A percentile compares a stretch with the other conserved stretches of the same genome.
Conservation (phyloP, 2,113 vertebrate species). For the Barnardius zonarius region DNA sequence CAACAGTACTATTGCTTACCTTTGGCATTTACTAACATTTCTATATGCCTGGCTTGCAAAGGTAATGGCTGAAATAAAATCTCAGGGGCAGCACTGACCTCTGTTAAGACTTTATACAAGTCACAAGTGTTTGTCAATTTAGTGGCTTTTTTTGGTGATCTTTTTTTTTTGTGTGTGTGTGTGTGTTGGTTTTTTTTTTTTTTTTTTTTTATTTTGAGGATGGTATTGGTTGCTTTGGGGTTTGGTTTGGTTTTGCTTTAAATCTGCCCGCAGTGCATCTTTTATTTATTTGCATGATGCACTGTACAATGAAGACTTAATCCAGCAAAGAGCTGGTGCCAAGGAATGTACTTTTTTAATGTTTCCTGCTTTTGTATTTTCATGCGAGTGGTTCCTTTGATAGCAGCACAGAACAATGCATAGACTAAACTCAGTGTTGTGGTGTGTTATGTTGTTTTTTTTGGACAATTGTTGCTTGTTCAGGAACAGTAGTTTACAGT, state of each 20-base stretch:
- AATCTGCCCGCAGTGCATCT: background rate
- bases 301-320: background rate
- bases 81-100: fast-evolving
- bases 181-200: background rate
- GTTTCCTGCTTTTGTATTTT: slow-evolving; percentile 64
- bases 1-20: background rate
- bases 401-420: slow-evolving; percentile 53
- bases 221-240: background rate
- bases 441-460: background rate
- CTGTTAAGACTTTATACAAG: background rate
- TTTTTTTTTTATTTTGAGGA: background rate
- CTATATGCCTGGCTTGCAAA: background rate
- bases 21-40: background rate
- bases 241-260: background rate
- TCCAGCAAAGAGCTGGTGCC: background rate
- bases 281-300: background rate
- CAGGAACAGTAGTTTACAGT: slow-evolving; percentile 54
- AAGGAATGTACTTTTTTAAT: background rate
- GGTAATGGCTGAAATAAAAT: background rate
- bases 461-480: slow-evolving; percentile 63
- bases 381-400: slow-evolving; percentile 57
- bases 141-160: background rate
- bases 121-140: background rate
- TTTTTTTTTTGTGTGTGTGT: background rate
- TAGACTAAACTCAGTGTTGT: background rate